Evolutionary conservation across 2,888 invertebrate species (phyloP).

Genomic region (Chrysomela aeneicollis): DNA sequence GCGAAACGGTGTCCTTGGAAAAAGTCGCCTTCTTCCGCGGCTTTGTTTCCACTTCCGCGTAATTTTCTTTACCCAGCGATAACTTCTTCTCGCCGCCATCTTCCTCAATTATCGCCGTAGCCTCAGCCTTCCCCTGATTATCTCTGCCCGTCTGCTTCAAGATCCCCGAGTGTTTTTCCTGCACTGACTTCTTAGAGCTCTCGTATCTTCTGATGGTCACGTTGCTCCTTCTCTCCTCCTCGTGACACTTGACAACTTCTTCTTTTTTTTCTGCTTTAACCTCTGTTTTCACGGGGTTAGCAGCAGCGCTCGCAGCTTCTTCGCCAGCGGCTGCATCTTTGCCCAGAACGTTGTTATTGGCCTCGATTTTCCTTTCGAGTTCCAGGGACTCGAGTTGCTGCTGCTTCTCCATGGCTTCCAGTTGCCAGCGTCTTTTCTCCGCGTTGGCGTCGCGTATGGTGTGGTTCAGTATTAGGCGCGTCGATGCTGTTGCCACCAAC

Average conservation of each 20-base stretch:
- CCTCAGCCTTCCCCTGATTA: not conserved
- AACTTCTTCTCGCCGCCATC: not conserved
- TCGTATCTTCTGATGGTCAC: not conserved
- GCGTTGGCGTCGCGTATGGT: conserved; percentile 40
- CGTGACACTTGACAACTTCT: not conserved
- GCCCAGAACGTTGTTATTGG: not conserved
- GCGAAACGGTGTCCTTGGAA: conserved; percentile 9
- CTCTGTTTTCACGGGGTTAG: not conserved
- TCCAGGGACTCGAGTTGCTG: conserved; percentile 24
- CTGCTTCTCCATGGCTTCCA: conserved; percentile 34
- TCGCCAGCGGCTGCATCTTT: not conserved
- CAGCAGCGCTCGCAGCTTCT: not conserved
- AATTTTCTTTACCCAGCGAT: not conserved
- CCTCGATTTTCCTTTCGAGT: conserved; percentile 1
- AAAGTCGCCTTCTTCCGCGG: conserved; percentile 5
- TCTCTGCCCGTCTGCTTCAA: not conserved
- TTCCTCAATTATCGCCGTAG: not conserved
- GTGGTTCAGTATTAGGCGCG: conserved; percentile 28
- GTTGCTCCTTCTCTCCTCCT: not conserved
- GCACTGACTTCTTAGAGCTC: not conserved
- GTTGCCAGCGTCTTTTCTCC: conserved; percentile 40
- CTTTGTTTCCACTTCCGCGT: not conserved
- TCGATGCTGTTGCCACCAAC: conserved; percentile 29
- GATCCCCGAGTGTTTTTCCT: not conserved
- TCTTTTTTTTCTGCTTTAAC: not conserved